Conservation (phyloP, 2,888 invertebrate species). For the Blomia tropicalis region DNA sequence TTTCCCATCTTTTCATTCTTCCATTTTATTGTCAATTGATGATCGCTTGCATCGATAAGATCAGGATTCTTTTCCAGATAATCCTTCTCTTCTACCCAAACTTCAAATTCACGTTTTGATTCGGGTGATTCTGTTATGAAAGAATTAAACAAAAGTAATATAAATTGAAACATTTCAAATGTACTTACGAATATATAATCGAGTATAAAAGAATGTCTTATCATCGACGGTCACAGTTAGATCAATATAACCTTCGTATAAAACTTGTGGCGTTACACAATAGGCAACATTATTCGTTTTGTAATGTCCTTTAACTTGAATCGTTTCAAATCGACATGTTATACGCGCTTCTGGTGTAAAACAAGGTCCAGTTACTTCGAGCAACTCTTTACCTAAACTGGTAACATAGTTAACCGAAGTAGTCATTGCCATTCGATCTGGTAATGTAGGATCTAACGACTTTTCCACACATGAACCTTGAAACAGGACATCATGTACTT, state of each 20-base stretch:
- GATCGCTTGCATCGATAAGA: slow-evolving; percentile 48
- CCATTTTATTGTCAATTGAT: slow-evolving; percentile 64
- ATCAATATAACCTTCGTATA: slow-evolving; percentile 65
- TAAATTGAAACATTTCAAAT: slow-evolving; percentile 11
- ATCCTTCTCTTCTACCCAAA: slow-evolving; percentile 49
- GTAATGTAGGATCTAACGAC: slow-evolving; percentile 30
- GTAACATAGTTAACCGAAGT: slow-evolving; percentile 89
- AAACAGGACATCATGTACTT: slow-evolving; percentile 82
- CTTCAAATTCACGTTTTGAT: slow-evolving; percentile 62
- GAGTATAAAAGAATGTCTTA: slow-evolving; percentile 68
- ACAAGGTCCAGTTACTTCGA: slow-evolving; percentile 91
- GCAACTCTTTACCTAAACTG: slow-evolving; percentile 88
- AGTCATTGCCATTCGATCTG: slow-evolving; percentile 48
- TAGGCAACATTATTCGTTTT: slow-evolving; percentile 57
- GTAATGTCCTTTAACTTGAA: slow-evolving; percentile 32
- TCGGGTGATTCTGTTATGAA: slow-evolving; percentile 60
- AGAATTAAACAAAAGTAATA: background rate
- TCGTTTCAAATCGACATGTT: slow-evolving; percentile 43
- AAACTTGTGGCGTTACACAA: slow-evolving; percentile 70
- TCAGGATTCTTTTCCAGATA: slow-evolving; percentile 55
- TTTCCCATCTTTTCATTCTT: slow-evolving; percentile 65
- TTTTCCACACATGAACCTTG: slow-evolving; percentile 59
- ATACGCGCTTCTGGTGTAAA: slow-evolving; percentile 54
- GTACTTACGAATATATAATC: slow-evolving; percentile 67
- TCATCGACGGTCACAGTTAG: slow-evolving; percentile 70